These are phyloP conservation scores for Drosophila elegans DNA, from an alignment of 1,140 invertebrate genomes.

Conservation along the genomic window DNA sequence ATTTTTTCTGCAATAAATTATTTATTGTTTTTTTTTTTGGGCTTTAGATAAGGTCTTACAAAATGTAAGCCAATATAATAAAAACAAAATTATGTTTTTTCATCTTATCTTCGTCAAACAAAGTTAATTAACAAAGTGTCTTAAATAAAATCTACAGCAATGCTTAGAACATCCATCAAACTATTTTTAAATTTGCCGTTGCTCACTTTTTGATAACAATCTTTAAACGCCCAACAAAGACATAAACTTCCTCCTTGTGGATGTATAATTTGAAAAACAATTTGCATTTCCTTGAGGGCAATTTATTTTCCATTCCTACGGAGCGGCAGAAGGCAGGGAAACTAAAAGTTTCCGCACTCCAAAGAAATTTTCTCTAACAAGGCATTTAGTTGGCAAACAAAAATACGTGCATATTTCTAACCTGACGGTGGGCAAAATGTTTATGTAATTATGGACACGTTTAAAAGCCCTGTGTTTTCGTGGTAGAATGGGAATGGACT, in stretches of 20 bases:
- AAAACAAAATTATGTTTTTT: no score
- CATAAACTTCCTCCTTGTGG: slow-evolving; percentile 34
- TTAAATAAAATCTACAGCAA: neutral
- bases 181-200: neutral
- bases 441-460: slow-evolving; percentile 65
- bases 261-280: slow-evolving; percentile 46
- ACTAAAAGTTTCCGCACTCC: slow-evolving; percentile 43
- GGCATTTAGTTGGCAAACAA: slow-evolving; percentile 48
- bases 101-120: neutral
- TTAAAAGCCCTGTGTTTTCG: neutral
- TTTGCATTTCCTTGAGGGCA: slow-evolving; percentile 40
- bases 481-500: slow-evolving; percentile 1
- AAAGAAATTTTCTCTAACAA: slow-evolving; percentile 24
- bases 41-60: no score
- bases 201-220: slow-evolving; percentile 26
- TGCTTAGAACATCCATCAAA: slow-evolving; percentile 1
- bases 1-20: no score
- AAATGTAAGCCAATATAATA: no score
- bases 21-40: no score
- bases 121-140: neutral
- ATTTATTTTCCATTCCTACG: slow-evolving; percentile 32
- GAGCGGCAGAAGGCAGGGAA: neutral
- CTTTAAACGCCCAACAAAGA: slow-evolving; percentile 26
- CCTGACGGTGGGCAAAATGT: slow-evolving; percentile 12
- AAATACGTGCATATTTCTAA: slow-evolving; percentile 45